Conservation (phyloP, 2,797 vertebrate genomes). For the Chloroceryle inda region DNA sequence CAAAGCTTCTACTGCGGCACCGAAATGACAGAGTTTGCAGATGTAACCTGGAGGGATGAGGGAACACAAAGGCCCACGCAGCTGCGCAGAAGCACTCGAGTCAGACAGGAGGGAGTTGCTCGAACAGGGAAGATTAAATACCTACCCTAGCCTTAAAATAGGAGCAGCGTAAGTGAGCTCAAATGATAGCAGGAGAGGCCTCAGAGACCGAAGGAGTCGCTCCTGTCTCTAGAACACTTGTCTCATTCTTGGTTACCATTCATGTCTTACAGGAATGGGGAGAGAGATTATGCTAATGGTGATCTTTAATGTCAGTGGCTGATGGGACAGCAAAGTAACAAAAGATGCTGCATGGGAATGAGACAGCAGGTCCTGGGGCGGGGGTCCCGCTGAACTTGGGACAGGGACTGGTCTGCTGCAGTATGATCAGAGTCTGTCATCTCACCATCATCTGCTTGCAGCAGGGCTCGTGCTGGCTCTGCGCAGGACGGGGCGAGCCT, state of each 20-base stretch:
- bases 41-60: neutral
- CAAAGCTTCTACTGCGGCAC: conserved; percentile 3
- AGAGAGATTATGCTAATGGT: conserved; percentile 66
- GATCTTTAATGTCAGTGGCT: conserved; percentile 57
- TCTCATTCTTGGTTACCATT: conserved; percentile 45
- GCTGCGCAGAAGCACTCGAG: neutral
- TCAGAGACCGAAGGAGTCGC: conserved; percentile 44
- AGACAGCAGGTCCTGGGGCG: neutral
- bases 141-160: conserved; percentile 68
- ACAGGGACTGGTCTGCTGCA: neutral
- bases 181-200: conserved; percentile 52
- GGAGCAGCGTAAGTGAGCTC: conserved; percentile 56
- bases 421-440: fast-evolving
- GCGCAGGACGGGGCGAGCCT: neutral
- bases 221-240: conserved; percentile 60
- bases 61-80: neutral
- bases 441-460: fast-evolving
- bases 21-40: neutral
- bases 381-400: neutral
- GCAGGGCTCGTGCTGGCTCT: neutral
- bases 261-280: conserved; percentile 23
- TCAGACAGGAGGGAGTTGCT: conserved; percentile 43
- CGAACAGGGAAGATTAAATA: conserved; percentile 54
- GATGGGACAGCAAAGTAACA: conserved; percentile 47
- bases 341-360: conserved; percentile 57